Base-by-base conservation (phyloP, 2,113 vertebrate genomes). In the Psophia crepitans region DNA sequence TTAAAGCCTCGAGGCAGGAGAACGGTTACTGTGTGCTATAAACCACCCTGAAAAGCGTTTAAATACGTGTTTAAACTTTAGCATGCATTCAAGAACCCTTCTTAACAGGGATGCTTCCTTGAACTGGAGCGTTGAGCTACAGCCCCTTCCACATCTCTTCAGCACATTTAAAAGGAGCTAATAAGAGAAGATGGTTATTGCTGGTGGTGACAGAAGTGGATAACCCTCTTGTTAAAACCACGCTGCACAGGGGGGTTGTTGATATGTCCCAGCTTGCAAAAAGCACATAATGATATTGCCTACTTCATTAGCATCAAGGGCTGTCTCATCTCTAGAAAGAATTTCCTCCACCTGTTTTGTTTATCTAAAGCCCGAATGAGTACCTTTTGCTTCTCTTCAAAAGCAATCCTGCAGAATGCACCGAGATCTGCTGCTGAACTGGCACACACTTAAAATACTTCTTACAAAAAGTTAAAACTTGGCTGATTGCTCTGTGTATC, bases 381-480 rank as follows among this genome's bases (percentile, higher is more conserved):
- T 37, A 84, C 58, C 86, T 95, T 92, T 79, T 87, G 61, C 80
- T 90, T 96, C 96, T 66, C 57, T 61, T 94, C 89, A 48, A 89
- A 97, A 90, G 66, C 44, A 93, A 44, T 87, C 95, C 96, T 97
- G 96, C 83, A 93, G 95, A 94, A 96, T 48, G 93, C 93, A 84
- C 90, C 54, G 63, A 93, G 83, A 89, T 60, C 35, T 90, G 87
- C 93, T 97, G 89, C 79, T 94, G 48, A 35, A 44, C 32, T 41
- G 68, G 39, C 8, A 57, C 46, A 70, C 78, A 22, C 53, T 66
- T 85, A 37, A 89, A 94, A 75, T 68, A 61, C 13, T 53, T 64
- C 54, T 49, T 84, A 76, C n/a, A 60, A 53, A 58, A 60, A 65
- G 91, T 30, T 65, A 86, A 41, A 89, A 82, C 63, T 33, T 81